These are phyloP conservation scores for Uropsilus gracilis DNA, from an alignment of 2,113 vertebrate species.

Conservation along the genomic window DNA sequence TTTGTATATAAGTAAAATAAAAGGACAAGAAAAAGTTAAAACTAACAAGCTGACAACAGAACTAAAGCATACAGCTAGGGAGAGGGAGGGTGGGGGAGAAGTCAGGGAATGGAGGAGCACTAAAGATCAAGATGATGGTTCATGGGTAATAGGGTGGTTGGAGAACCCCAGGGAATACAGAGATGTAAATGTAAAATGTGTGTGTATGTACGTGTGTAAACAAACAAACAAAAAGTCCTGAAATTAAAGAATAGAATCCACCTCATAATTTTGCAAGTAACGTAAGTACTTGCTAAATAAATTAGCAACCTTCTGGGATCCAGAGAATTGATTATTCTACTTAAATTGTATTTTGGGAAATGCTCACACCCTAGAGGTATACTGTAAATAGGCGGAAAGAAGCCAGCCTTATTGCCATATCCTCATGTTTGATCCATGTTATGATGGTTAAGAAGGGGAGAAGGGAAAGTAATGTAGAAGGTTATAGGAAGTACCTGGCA, in stretches of 20 bases:
- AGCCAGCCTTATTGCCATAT: background rate
- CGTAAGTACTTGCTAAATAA: background rate
- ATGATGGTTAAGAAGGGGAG: background rate
- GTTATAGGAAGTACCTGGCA: background rate
- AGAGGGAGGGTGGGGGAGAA: no score
- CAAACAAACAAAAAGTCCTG: no score
- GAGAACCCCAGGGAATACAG: no score
- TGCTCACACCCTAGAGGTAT: background rate
- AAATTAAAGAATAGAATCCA: background rate
- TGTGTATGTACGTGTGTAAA: no score
- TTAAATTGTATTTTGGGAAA: conserved; percentile 17
- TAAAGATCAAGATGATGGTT: no score
- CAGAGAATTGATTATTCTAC: background rate
- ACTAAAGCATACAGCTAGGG: no score
- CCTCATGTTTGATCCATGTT: background rate
- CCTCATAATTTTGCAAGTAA: conserved; percentile 8
- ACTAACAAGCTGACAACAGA: no score
- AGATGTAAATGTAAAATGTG: no score
- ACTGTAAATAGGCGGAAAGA: background rate
- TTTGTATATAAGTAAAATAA: no score
- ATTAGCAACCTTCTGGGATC: background rate
- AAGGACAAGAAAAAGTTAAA: no score
- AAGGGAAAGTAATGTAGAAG: background rate
- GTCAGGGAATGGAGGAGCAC: no score
- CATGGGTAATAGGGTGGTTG: no score